Conservation (phyloP, 2,888 invertebrate species). For the Lasioglossum calceatum region DNA sequence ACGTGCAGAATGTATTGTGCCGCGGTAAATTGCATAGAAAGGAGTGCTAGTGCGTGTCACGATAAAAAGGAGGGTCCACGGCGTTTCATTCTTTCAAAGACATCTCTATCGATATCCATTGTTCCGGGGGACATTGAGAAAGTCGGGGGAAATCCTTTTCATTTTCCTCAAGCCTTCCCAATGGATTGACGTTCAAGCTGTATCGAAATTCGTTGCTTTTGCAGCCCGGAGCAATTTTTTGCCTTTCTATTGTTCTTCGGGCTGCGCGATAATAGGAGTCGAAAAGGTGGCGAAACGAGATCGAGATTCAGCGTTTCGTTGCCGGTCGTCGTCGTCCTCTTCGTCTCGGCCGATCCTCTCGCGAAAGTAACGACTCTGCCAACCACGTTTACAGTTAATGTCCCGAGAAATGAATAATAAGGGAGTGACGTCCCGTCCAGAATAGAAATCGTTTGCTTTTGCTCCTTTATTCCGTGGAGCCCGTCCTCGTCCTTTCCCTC, state of each 20-base stretch:
- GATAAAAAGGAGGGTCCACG: not conserved
- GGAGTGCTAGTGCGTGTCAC: not conserved
- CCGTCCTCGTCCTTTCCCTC: not conserved
- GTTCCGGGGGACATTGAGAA: not conserved
- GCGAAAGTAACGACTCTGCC: conserved; percentile 87
- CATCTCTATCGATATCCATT: conserved; percentile 6
- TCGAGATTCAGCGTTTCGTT: conserved; percentile 86
- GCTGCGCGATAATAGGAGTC: conserved; percentile 50
- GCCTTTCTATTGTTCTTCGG: conserved; percentile 40
- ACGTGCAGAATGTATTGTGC: not conserved
- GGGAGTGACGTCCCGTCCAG: conserved; percentile 26
- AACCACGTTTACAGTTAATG: conserved; percentile 86
- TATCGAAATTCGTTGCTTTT: conserved; percentile 51
- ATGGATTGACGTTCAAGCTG: conserved; percentile 44
- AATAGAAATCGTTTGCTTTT: conserved; percentile 32
- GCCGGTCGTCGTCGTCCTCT: conserved; percentile 80
- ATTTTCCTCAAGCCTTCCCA: not conserved
- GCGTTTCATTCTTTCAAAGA: conserved; percentile 9
- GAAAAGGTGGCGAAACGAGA: conserved; percentile 81
- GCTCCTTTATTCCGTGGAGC: not conserved
- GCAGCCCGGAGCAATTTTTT: conserved; percentile 42
- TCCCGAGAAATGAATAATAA: conserved; percentile 82
- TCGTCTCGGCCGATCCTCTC: conserved; percentile 84
- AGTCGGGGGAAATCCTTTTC: conserved; percentile 6
- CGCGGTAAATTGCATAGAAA: not conserved